Evolutionary conservation across 2,113 vertebrate genomes (phyloP), one percentile per base, ranked within the genome.

Genomic region (Myotis lucifugus): DNA sequence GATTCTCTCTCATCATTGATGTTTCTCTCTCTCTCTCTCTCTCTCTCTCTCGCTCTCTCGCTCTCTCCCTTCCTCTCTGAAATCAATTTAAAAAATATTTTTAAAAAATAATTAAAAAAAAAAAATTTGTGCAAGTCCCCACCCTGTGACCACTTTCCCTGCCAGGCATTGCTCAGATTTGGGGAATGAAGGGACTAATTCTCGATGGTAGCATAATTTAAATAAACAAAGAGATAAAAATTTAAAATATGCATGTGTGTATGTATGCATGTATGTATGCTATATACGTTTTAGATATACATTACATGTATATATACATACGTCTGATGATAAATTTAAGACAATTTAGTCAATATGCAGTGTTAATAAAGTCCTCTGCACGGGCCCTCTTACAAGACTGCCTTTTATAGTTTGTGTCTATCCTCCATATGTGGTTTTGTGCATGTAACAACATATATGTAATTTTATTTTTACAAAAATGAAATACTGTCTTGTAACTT

Each of bases 381-480:
- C 3, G 6, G 82, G 73, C 17, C 73, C 52, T 8, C 67, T 40
- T 72, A 0, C 48, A 79, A 18, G 10, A 88, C 32, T 7, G 40
- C 37, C 34, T 76, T 84, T 54, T 92, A 32, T 12, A 69, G 18
- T 82, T 85, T 66, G 14, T 90, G 21, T 70, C 12, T 81, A 10
- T 89, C 3, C 23, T 52, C 37, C 34, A 92, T 67, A 2, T 37
- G 2, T 37, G 46, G 77, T 72, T 90, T 70, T 88, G 6, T 25
- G 29, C 13, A 40, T 83, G 1, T 48, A 5, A 25, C 12, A 85
- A 6, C 27, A 21, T 34, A 32, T 18, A 9, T 46, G 15, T 50
- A 52, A 72, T 90, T 92, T 93, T 70, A 19, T 93, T 93, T 89
- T 86, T 73, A 69, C 4, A 77, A 72, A 93, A 94, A 83, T 27